Evolutionary conservation across 2,113 vertebrate genomes (phyloP).

Genomic region (Saccopteryx bilineata): DNA sequence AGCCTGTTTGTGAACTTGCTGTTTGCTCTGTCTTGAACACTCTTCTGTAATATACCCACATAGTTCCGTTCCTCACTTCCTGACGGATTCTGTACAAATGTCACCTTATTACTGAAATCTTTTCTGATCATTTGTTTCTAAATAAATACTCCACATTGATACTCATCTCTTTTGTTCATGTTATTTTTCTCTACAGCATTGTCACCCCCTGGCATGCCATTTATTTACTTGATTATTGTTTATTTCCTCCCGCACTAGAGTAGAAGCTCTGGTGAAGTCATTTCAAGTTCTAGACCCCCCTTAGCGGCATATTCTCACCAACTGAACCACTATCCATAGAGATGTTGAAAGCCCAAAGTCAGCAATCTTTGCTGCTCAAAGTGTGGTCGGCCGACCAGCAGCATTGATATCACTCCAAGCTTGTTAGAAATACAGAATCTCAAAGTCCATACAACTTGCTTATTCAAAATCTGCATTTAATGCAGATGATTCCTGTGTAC

Average conservation of each 20-base stretch:
- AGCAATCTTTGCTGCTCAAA: neutral
- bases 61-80: neutral
- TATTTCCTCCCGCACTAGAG: neutral
- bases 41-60: neutral
- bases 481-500: neutral
- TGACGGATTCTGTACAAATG: neutral
- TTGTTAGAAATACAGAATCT: neutral
- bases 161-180: neutral
- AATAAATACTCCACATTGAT: neutral
- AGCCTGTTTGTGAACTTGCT: conserved; percentile 10
- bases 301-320: neutral
- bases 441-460: neutral
- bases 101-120: neutral
- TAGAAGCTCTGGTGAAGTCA: neutral
- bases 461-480: neutral
- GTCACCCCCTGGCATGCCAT: neutral
- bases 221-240: neutral
- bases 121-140: neutral
- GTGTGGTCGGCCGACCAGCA: too few species aligned
- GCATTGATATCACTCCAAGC: neutral
- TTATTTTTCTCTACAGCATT: neutral
- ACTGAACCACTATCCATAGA: neutral
- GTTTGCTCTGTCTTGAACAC: neutral
- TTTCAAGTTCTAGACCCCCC: neutral
- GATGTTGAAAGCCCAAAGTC: neutral